These are phyloP conservation scores for Lutraria rhynchaena DNA, from an alignment of 1,140 invertebrate genomes.

Conservation along the genomic window DNA sequence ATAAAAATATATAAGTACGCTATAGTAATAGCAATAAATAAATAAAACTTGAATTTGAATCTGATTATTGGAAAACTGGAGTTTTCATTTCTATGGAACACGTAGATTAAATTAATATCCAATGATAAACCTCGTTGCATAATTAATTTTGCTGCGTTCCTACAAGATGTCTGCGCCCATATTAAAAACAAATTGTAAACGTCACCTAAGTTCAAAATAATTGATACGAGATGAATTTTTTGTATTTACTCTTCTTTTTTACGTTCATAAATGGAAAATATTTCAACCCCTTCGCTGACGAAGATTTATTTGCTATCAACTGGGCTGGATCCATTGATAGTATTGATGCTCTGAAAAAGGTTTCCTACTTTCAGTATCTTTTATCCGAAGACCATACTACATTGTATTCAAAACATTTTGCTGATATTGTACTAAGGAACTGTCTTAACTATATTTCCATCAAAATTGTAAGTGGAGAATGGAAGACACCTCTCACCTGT, in stretches of 20 bases:
- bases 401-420: too few relatives aligned
- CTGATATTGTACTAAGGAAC: too few relatives aligned
- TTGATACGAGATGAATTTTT: not conserved
- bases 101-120: not conserved
- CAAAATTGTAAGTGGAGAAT: too few relatives aligned
- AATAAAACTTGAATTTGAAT: too few relatives aligned
- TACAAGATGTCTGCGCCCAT: conserved; percentile 48
- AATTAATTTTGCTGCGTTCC: not conserved
- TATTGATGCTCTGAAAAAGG: conserved; percentile 59
- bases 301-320: conserved; percentile 73
- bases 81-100: not conserved
- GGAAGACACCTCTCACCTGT: too few relatives aligned
- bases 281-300: conserved; percentile 78
- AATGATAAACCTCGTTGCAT: not conserved
- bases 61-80: too few relatives aligned
- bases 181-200: conserved; percentile 4
- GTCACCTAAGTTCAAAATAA: not conserved
- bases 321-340: conserved; percentile 70
- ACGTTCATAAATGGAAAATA: conserved; percentile 11
- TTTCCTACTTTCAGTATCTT: conserved; percentile 19
- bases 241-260: conserved; percentile 10
- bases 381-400: too few relatives aligned
- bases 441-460: too few relatives aligned
- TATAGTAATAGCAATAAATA: too few relatives aligned
- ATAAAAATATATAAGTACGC: not conserved